phyloP scores from a whole-genome alignment of 2,797 vertebrate species.

The Heliangelus exortis region DNA sequence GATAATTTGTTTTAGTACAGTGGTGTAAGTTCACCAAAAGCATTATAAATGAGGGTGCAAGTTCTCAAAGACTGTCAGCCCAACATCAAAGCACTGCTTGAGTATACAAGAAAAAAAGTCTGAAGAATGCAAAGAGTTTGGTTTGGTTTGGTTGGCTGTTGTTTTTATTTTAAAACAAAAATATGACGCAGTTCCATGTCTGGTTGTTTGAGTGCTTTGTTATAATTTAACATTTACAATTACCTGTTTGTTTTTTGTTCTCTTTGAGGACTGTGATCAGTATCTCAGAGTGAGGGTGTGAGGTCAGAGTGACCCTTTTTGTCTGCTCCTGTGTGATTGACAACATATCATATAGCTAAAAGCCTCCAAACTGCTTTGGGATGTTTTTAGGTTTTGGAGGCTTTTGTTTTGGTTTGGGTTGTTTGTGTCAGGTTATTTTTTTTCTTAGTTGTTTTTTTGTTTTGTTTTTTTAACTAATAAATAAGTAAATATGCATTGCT shows the following conservation, averaged over 20 bases:
- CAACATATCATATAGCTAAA: neutral
- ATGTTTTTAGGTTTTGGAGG: accelerated
- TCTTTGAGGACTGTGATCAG: neutral
- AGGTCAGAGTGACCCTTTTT: neutral
- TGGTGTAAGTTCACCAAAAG: neutral
- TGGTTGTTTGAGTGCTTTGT: neutral
- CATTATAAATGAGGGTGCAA: neutral
- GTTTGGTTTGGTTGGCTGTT: too few relatives aligned
- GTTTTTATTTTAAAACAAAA: neutral
- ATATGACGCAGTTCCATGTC: neutral
- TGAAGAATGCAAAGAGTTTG: neutral
- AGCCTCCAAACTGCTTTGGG: neutral
- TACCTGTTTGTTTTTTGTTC: neutral
- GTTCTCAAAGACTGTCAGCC: neutral
- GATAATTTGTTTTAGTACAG: neutral
- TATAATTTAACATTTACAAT: neutral
- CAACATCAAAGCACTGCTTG: neutral
- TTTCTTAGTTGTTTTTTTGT: too few relatives aligned
- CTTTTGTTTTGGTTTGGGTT: neutral
- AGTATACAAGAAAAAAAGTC: neutral
- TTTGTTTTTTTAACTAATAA: neutral
- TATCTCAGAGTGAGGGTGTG: neutral
- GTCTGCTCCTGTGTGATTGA: neutral
- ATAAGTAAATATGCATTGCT: neutral
- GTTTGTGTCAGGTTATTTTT: neutral